Conservation (phyloP, 2,113 vertebrate genomes). For the Mohoua ochrocephala region DNA sequence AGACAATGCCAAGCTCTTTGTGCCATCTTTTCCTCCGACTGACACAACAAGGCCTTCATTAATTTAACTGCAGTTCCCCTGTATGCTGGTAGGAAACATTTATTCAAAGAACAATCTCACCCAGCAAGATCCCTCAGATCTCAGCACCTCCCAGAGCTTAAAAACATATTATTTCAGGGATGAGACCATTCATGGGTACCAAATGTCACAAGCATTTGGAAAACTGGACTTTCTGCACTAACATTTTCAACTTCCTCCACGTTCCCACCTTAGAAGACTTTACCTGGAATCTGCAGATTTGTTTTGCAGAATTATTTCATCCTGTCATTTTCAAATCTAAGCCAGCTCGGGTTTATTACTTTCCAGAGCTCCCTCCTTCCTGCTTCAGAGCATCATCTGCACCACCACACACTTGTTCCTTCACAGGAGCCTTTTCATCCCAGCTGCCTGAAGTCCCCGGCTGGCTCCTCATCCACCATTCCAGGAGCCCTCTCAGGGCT, state of each 20-base stretch:
- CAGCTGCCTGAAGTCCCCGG: background rate
- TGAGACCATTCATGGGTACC: background rate
- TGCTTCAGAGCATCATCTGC: background rate
- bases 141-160: slow-evolving; percentile 1
- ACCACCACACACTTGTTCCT: background rate
- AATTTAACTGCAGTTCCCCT: slow-evolving; percentile 24
- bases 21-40: background rate
- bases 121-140: slow-evolving; percentile 33
- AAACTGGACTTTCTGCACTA: background rate
- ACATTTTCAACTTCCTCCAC: background rate
- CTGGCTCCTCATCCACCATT: background rate
- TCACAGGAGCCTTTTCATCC: background rate
- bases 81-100: background rate
- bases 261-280: background rate
- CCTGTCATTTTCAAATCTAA: background rate
- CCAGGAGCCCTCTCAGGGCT: background rate
- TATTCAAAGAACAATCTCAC: slow-evolving; percentile 36
- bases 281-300: background rate
- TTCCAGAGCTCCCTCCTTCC: background rate
- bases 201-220: background rate
- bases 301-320: background rate
- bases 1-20: background rate
- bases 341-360: background rate
- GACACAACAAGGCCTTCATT: background rate
- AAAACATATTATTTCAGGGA: background rate